These are phyloP conservation scores for Rhagologus leucostigma DNA, from an alignment of 2,113 vertebrate species.

Conservation along the genomic window DNA sequence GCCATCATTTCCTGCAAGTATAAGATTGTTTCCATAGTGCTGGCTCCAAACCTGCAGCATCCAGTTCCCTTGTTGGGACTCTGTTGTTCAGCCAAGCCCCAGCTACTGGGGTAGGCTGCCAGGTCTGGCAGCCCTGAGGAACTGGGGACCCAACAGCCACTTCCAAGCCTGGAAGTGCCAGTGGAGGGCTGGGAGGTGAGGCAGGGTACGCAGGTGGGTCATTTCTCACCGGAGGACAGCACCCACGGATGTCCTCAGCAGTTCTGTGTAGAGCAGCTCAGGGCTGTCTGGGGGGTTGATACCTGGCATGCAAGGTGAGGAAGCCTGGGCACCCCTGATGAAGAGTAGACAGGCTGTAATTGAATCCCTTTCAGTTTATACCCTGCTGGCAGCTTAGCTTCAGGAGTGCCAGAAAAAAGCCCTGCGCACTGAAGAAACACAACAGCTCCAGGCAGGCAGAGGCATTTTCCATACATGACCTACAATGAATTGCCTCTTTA, in stretches of 20 bases:
- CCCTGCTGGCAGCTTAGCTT: background rate
- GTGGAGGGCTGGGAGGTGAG: background rate
- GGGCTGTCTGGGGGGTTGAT: fast-evolving
- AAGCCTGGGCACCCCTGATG: background rate
- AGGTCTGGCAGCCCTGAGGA: background rate
- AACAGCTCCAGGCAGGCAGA: background rate
- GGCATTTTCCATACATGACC: background rate
- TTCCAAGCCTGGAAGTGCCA: background rate
- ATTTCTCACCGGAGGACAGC: fast-evolving
- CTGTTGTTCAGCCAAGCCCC: background rate
- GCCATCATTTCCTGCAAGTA: background rate
- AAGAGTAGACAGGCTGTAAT: background rate
- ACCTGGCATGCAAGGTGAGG: fast-evolving
- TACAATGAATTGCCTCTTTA: background rate
- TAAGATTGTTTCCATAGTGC: background rate
- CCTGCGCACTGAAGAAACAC: background rate
- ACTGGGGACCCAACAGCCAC: background rate
- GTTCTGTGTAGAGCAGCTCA: background rate
- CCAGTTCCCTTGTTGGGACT: background rate
- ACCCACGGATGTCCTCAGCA: background rate
- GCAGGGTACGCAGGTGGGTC: fast-evolving
- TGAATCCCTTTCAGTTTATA: background rate
- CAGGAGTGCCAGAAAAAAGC: background rate
- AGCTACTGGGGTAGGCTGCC: background rate
- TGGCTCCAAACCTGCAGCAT: background rate